Evolutionary conservation across 2,113 vertebrate species (phyloP).

Genomic region (Pardalotus punctatus): DNA sequence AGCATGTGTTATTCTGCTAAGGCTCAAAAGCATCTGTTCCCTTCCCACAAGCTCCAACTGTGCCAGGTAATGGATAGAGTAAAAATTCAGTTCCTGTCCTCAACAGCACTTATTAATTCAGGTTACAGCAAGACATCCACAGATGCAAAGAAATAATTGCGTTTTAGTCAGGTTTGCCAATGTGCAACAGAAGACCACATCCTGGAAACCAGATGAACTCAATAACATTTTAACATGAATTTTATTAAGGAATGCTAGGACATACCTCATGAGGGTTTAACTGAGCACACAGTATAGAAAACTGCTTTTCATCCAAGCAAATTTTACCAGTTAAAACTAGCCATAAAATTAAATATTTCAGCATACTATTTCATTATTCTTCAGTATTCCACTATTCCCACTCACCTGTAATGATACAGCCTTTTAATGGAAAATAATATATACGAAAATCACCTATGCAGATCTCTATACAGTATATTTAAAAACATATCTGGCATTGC

Average conservation of each 20-base stretch:
- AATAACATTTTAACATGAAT: neutral
- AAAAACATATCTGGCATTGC: neutral
- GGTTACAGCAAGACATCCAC: neutral
- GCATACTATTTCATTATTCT: neutral
- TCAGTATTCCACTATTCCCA: neutral
- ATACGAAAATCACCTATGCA: neutral
- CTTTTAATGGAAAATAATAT: neutral
- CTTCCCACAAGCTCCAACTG: neutral
- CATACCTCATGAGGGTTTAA: neutral
- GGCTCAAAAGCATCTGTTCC: neutral
- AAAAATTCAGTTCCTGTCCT: neutral
- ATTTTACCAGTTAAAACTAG: neutral
- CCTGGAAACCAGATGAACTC: constrained; percentile 4
- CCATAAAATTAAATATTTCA: neutral
- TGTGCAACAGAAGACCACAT: neutral
- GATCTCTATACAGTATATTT: neutral
- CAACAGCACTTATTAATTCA: neutral
- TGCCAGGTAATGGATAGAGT: neutral
- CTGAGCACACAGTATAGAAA: neutral
- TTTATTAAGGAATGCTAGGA: neutral
- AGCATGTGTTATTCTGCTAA: neutral
- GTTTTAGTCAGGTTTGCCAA: neutral
- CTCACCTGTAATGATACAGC: neutral
- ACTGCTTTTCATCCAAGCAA: neutral
- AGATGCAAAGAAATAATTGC: neutral